Conservation (phyloP, 2,888 invertebrate species). For the Phorcus lineatus region DNA sequence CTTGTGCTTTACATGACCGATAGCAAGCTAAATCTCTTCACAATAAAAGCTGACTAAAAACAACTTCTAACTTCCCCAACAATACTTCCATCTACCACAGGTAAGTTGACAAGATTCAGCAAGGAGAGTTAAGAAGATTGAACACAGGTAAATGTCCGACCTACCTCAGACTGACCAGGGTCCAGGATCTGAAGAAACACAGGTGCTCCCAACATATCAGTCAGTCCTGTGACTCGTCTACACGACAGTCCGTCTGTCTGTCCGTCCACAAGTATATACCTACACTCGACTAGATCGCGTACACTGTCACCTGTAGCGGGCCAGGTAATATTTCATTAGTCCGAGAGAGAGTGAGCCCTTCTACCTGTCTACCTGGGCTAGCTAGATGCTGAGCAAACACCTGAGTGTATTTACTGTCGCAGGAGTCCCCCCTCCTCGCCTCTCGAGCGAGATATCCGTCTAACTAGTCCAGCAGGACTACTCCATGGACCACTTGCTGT, state of each 20-base stretch:
- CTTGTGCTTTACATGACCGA: too few species aligned
- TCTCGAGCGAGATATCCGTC: not conserved
- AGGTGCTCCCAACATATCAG: not conserved
- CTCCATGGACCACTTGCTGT: not conserved
- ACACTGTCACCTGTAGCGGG: not conserved
- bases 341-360: not conserved
- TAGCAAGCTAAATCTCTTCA: too few species aligned
- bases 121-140: too few species aligned
- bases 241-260: not conserved
- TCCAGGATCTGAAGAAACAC: constrained; percentile 9
- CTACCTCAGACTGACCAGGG: not conserved
- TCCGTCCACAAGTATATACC: not conserved
- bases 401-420: constrained; percentile 4
- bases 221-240: not conserved
- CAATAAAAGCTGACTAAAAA: too few species aligned
- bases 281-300: not conserved
- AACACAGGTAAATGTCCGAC: not conserved
- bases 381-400: constrained; percentile 6
- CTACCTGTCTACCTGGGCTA: constrained; percentile 9
- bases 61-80: too few species aligned
- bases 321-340: constrained; percentile 12
- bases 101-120: too few species aligned
- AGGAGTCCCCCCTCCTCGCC: not conserved
- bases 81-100: too few species aligned
- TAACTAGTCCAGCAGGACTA: too few species aligned